These are phyloP conservation scores for Tauraco hartlaubi DNA, from an alignment of 2,797 vertebrate genomes.

Conservation along the genomic window DNA sequence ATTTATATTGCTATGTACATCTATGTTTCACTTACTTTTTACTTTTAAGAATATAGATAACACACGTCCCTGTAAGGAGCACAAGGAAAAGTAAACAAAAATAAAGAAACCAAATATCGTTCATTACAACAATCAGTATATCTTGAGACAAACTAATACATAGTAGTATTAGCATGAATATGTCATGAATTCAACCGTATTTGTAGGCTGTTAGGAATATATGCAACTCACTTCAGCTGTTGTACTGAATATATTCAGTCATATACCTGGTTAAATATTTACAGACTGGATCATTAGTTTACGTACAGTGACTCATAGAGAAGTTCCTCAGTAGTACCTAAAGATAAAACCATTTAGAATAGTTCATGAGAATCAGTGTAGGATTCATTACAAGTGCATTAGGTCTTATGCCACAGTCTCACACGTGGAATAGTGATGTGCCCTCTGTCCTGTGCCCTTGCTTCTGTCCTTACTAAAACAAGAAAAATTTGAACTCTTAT, in stretches of 20 bases:
- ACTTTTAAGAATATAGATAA: neutral
- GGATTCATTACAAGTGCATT: neutral
- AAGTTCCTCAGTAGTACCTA: neutral
- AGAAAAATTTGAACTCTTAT: neutral
- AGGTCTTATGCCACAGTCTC: neutral
- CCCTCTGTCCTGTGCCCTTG: neutral
- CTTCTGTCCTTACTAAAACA: neutral
- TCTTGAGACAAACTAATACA: neutral
- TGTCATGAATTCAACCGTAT: neutral
- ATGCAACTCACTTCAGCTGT: neutral
- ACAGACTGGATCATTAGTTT: neutral
- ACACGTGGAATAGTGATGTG: rapidly evolving
- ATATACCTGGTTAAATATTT: neutral
- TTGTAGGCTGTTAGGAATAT: neutral
- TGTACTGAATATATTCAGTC: neutral
- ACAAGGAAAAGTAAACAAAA: neutral
- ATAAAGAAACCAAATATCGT: neutral
- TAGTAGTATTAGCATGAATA: neutral
- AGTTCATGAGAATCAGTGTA: neutral
- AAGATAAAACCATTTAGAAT: neutral
- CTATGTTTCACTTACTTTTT: neutral
- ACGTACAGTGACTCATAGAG: neutral
- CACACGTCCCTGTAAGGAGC: neutral
- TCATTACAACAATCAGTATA: neutral
- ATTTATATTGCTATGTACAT: neutral